Base-by-base conservation (phyloP, 2,888 invertebrate species). In the Ormia ochracea region DNA sequence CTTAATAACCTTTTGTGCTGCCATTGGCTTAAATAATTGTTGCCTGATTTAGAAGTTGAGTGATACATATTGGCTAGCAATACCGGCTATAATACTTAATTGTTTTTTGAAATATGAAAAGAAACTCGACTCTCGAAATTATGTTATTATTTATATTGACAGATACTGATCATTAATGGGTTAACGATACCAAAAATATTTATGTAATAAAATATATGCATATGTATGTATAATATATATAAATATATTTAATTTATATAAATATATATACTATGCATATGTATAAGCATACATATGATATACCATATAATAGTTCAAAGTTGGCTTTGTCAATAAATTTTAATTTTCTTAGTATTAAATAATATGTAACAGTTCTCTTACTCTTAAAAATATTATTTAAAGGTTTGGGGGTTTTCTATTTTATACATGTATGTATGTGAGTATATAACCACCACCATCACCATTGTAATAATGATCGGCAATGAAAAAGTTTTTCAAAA, bases 131-230 rank as follows among this genome's bases (percentile, higher is more conserved):
- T n/a, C n/a, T n/a, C n/a, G n/a, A n/a, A n/a, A n/a, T n/a, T n/a
- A n/a, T n/a, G 3, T 9, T 36, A 6, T 36, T 36, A 10, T n/a
- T 36, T 5, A 38, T 14, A 38, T 50, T 65, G 36, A 23, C 26
- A 50, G 12, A 7, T 4, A 12, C 26, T 36, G 33, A 10, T 33
- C 63, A 73, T 73, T 73, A 73, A 73, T 73, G 73, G 73, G 73
- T 73, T 73, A 73, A 73, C 31, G 38, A 10, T 10, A n/a, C n/a
- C n/a, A n/a, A n/a, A n/a, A n/a, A n/a, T n/a, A n/a, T n/a, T n/a
- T n/a, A n/a, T n/a, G n/a, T n/a, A n/a, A n/a, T n/a, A n/a, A n/a
- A n/a, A n/a, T n/a, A n/a, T n/a, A n/a, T n/a, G n/a, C n/a, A n/a
- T n/a, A n/a, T n/a, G n/a, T n/a, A n/a, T n/a, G n/a, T n/a, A n/a